Conservation (phyloP, 1,140 invertebrate species). For the Calliopsis andreniformis region DNA sequence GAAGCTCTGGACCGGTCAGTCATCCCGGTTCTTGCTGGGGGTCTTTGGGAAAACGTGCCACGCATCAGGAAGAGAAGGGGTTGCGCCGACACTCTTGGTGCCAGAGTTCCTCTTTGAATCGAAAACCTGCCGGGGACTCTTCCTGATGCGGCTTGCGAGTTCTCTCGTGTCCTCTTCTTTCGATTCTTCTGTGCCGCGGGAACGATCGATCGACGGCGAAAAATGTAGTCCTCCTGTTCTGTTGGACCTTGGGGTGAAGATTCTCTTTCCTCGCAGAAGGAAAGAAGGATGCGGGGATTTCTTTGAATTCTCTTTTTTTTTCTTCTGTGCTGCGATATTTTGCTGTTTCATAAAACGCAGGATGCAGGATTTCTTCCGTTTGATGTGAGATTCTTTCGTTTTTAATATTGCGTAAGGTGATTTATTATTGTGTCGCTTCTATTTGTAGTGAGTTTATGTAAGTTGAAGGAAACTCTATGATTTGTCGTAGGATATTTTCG, state of each 20-base stretch:
- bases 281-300: neutral
- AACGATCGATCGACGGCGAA: neutral
- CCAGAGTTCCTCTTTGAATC: slow-evolving; percentile 34
- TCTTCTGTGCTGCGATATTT: no score
- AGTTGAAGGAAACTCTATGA: no score
- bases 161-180: slow-evolving; percentile 31
- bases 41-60: slow-evolving; percentile 60
- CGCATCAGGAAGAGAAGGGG: slow-evolving; percentile 61
- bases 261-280: neutral
- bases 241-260: neutral
- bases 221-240: neutral
- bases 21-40: slow-evolving; percentile 54
- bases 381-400: no score
- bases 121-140: slow-evolving; percentile 49
- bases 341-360: neutral
- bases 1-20: slow-evolving; percentile 55
- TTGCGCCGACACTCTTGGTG: slow-evolving; percentile 24
- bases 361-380: no score
- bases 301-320: neutral
- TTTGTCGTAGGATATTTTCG: no score
- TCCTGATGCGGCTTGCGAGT: slow-evolving; percentile 32
- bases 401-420: no score
- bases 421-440: no score
- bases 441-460: no score
- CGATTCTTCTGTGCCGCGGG: slow-evolving; percentile 1